Percentiles rank a stretch among this genome's conserved stretches.
Evolutionary conservation across 2,888 invertebrate genomes (phyloP).

Genomic region (Unio delphinus): DNA sequence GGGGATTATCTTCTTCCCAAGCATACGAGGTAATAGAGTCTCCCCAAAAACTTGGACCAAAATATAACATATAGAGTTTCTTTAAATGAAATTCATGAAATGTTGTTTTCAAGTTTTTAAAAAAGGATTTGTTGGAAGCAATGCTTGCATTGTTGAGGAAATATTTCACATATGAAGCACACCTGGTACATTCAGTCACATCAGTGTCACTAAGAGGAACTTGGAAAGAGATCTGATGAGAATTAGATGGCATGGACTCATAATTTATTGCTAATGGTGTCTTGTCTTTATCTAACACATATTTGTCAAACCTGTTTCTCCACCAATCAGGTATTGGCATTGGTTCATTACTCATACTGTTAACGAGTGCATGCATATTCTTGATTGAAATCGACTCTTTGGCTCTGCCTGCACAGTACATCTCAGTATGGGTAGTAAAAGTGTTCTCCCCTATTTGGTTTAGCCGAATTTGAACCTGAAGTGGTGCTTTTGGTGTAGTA

Average conservation of each 20-base stretch:
- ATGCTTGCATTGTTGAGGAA: conserved; percentile 54
- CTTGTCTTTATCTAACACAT: conserved; percentile 5
- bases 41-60: conserved; percentile 46
- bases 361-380: conserved; percentile 47
- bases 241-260: conserved; percentile 15
- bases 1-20: conserved; percentile 45
- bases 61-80: conserved; percentile 46
- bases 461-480: conserved; percentile 48
- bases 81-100: conserved; percentile 50
- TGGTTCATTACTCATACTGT: conserved; percentile 33
- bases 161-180: conserved; percentile 52
- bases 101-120: conserved; percentile 38
- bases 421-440: conserved; percentile 43
- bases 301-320: conserved; percentile 37
- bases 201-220: conserved; percentile 54
- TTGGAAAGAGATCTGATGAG: conserved; percentile 32
- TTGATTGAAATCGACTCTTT: conserved; percentile 49
- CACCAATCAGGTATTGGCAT: conserved; percentile 56
- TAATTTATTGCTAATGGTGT: conserved; percentile 23
- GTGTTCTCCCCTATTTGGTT: conserved; percentile 50
- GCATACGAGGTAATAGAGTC: conserved; percentile 43
- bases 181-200: conserved; percentile 41
- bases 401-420: conserved; percentile 46
- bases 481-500: conserved; percentile 60
- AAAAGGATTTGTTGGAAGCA: conserved; percentile 39